Percentiles rank a stretch among this genome's conserved stretches.
phyloP scores from a whole-genome alignment of 2,888 invertebrate genomes.

The Apamea sordens region DNA sequence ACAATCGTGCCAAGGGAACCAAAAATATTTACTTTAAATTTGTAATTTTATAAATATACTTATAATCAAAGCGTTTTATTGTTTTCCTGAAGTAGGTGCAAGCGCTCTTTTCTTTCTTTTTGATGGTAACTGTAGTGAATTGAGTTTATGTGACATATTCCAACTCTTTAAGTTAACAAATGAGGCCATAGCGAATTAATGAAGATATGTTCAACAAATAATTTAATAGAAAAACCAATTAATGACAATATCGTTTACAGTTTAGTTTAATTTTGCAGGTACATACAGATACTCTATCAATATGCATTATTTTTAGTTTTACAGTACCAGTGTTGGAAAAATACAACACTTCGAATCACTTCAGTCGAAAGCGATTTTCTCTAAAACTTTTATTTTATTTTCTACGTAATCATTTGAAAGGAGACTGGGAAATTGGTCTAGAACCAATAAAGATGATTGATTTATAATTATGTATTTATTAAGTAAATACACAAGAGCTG shows the following conservation, averaged over 20 bases:
- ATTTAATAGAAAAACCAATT: slow-evolving; percentile 10
- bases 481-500: background rate
- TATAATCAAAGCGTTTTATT: background rate
- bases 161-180: slow-evolving; percentile 6
- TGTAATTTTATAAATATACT: background rate
- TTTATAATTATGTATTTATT: background rate
- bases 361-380: background rate
- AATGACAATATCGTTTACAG: slow-evolving; percentile 6
- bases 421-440: background rate
- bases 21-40: slow-evolving; percentile 3
- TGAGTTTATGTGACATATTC: background rate
- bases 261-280: background rate
- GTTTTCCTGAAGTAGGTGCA: slow-evolving; percentile 11
- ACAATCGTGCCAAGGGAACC: slow-evolving; percentile 24
- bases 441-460: background rate
- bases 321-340: background rate
- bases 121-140: background rate
- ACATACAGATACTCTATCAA: slow-evolving; percentile 1
- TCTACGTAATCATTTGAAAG: slow-evolving; percentile 1
- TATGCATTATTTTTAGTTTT: background rate
- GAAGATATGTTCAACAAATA: too few relatives aligned
- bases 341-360: background rate
- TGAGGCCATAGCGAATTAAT: background rate
- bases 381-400: background rate
- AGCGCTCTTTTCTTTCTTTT: background rate